These are phyloP conservation scores for Cyprinodon brontotheroides DNA, from an alignment of 2,113 vertebrate genomes.

Conservation along the genomic window DNA sequence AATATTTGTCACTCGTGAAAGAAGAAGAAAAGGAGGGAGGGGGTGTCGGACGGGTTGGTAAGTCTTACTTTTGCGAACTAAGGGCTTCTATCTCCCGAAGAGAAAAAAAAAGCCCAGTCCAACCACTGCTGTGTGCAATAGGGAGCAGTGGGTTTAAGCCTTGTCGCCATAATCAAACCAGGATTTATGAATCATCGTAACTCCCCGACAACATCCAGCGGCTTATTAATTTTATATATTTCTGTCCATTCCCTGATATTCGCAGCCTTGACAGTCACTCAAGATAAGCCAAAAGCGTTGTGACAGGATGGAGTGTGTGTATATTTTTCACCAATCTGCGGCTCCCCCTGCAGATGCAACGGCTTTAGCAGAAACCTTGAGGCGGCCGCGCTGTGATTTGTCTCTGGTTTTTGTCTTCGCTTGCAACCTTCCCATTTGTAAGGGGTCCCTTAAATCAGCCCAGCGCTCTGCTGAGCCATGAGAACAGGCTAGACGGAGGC, in stretches of 20 bases:
- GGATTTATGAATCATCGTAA: constrained; percentile 99
- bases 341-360: constrained; percentile 70
- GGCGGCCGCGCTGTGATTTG: constrained; percentile 70
- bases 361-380: constrained; percentile 79
- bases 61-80: constrained; percentile 94
- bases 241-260: constrained; percentile 99
- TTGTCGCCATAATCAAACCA: constrained; percentile 98
- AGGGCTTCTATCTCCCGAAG: constrained; percentile 89
- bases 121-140: constrained; percentile 93
- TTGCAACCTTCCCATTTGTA: constrained; percentile 75
- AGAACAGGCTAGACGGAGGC: constrained; percentile 34
- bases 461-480: constrained; percentile 54
- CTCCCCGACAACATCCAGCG: constrained; percentile 98
- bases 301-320: constrained; percentile 99
- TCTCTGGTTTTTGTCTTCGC: constrained; percentile 81
- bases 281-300: constrained; percentile 98
- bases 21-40: constrained; percentile 41
- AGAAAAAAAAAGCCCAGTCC: constrained; percentile 89
- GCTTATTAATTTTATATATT: constrained; percentile 99
- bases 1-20: constrained; percentile 90
- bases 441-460: constrained; percentile 77
- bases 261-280: constrained; percentile 98
- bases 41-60: constrained; percentile 77
- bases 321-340: constrained; percentile 83
- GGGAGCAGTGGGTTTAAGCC: constrained; percentile 96